Evolutionary conservation across 35 echinoderm and acorn worm species (phyloP).

Genomic region (Stichopus chloronotus): DNA sequence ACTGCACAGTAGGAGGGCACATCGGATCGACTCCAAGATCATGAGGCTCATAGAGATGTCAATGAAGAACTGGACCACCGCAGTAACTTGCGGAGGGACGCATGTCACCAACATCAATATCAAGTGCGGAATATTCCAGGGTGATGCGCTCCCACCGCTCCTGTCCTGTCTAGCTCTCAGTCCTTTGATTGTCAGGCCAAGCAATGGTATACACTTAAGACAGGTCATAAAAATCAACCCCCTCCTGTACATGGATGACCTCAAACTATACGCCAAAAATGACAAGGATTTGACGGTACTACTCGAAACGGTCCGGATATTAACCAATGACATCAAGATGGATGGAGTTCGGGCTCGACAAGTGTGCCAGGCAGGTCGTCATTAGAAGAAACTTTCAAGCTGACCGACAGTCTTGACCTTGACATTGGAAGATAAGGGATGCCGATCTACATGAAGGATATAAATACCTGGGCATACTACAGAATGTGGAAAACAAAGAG

Average conservation of each 20-base stretch:
- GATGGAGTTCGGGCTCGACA: not conserved
- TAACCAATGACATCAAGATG: constrained; percentile 8
- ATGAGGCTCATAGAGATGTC: constrained; percentile 3
- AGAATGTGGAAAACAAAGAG: constrained; percentile 5
- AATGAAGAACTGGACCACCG: not conserved
- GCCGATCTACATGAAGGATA: not conserved
- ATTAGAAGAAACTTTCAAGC: too few species aligned
- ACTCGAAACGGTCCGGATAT: not conserved
- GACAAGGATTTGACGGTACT: constrained; percentile 21
- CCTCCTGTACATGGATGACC: constrained; percentile 50
- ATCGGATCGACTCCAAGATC: not conserved
- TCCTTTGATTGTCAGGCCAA: not conserved
- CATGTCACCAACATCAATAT: constrained; percentile 1
- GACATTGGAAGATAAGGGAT: not conserved
- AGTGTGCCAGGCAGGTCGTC: not conserved
- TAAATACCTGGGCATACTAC: constrained; percentile 15
- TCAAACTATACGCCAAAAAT: constrained; percentile 40
- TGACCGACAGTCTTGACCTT: too few species aligned
- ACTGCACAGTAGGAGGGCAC: too few species aligned
- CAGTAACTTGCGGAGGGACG: not conserved
- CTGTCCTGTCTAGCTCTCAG: constrained; percentile 32
- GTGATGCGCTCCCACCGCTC: constrained; percentile 51
- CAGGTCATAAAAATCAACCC: not conserved
- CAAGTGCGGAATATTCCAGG: constrained; percentile 41
- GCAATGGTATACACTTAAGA: not conserved